Evolutionary conservation across 53 echinoderm and acorn worm species (phyloP), one percentile per base, ranked within the genome.

Genomic region (Mesocentrotus franciscanus): DNA sequence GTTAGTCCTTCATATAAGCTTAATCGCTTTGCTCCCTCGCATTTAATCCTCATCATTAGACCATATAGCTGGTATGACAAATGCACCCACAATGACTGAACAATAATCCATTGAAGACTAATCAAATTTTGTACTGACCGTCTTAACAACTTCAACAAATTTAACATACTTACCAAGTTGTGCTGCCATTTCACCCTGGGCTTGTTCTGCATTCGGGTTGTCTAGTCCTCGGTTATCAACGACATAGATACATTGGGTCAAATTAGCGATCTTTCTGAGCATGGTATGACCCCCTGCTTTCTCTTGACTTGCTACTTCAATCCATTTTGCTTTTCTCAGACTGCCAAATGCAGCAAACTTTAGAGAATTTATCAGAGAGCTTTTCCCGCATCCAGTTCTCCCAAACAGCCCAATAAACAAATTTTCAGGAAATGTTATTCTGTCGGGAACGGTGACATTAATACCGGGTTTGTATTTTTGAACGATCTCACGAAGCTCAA

Each of bases 151-250:
- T 0, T 49, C 27, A 29, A 29, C 17, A 61, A 13, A 27, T 22
- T 36, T 5, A 49, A 49, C 49, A 49, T 5, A 36, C 90, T 93
- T 27, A 93, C 93, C 78, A 22, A 93, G n/a, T 56, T 93, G 93
- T 26, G 93, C 75, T 10, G 24, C 55, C 0, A 93, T 24, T 26
- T 93, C 93, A 26, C 0, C 26, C 56, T 11, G 36, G 18, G 93
- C 93, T 76, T 30, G 74, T 78, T 15, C 93, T 58, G 59, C 93
- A 93, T 12, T 57, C 93, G 16, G 93, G 3, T 76, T 27, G 15
- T 74, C 78, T 93, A 75, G 75, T 56, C 93, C 93, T n/a, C 93
- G 75, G 78, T 93, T 93, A 26, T 93, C 93, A 27, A 93, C 26
- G 56, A 76, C 93, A 29, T 56, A 75, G 56, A 93, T 93, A 3